Percentiles rank a stretch among this genome's conserved stretches.
These are phyloP conservation scores for Ichneumoninae sp. DNA, from an alignment of 2,888 invertebrate species.

Conservation along the genomic window DNA sequence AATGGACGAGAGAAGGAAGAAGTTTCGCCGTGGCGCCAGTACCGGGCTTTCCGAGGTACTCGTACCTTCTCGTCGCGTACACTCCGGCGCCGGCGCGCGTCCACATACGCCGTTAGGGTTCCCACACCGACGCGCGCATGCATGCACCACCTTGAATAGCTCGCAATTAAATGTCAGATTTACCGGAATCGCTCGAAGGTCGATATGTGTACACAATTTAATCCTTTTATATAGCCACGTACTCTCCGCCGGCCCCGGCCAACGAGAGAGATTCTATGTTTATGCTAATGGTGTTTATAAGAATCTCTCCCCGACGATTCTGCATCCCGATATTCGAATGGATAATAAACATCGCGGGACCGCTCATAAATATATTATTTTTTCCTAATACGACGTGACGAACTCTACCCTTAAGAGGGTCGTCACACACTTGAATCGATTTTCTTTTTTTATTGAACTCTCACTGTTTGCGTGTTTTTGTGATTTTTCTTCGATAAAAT, in stretches of 20 bases:
- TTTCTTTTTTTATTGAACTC: too few species aligned
- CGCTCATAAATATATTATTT: slow-evolving; percentile 42
- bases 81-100: slow-evolving; percentile 21
- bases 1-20: slow-evolving; percentile 23
- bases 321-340: slow-evolving; percentile 29
- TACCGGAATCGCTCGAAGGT: slow-evolving; percentile 67
- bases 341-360: slow-evolving; percentile 49
- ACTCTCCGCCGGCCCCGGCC: slow-evolving; percentile 5
- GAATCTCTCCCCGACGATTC: slow-evolving; percentile 17
- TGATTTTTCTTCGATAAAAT: too few species aligned
- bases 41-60: slow-evolving; percentile 40
- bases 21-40: slow-evolving; percentile 53
- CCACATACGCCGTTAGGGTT: slow-evolving; percentile 37
- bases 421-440: not conserved
- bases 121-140: slow-evolving; percentile 39
- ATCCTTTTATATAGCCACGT: slow-evolving; percentile 55
- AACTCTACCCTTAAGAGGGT: not conserved
- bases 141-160: slow-evolving; percentile 64
- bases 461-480: too few species aligned
- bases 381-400: slow-evolving; percentile 26
- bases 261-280: slow-evolving; percentile 62
- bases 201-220: slow-evolving; percentile 61
- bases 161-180: slow-evolving; percentile 67
- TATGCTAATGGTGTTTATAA: slow-evolving; percentile 65
- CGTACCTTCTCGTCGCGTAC: slow-evolving; percentile 35